Base-by-base conservation (phyloP, 2,888 invertebrate species). In the Agrenia bidenticulata region DNA sequence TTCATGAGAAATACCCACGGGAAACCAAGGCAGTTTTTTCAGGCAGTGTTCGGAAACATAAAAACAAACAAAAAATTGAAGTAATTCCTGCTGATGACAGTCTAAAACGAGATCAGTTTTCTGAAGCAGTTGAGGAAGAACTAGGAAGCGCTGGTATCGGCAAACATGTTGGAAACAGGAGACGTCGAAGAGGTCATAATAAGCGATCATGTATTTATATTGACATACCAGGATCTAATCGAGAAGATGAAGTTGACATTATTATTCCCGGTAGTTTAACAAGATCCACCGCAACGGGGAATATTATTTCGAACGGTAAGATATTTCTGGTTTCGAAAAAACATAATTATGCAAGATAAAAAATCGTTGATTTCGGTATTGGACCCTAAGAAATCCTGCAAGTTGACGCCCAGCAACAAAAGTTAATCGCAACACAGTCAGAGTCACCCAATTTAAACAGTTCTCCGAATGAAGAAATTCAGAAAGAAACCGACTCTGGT, bases 71-170 rank as follows among this genome's bases (percentile, higher is more conserved):
- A 15, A 45, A 17, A 5, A 15, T 45, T 15, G 45, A 45, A 45
- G 9, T 9, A 45, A 26, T 62, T 49, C 62, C 62, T 17, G 66
- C 61, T 1, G 62, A 66, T 42, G 54, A 53, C 7, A 63, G 39
- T 23, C 56, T 66, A 1, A 32, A 27, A 9, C 27, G 45, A 7
- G 26, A 51, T 13, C 41, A 32, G 24, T 49, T 39, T 13, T 45
- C 63, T 13, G 59, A 39, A 50, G 50, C 53, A 13, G 50, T 63
- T 15, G 66, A 66, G 50, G 41, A 59, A 2, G n/a, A 2, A 2
- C 58, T 66, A 7, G 66, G 59, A 21, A n/a, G 49, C 13, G 50
- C 21, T 4, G 11, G 37, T 2, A 53, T 62, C 19, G 41, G 42
- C 9, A 27, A 54, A 13, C 15, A 55, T 11, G 19, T 5, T 2